A percentile compares a stretch with the other conserved stretches of the same genome.
Conservation (phyloP, 2,113 vertebrate species). For the Helogale parvula region DNA sequence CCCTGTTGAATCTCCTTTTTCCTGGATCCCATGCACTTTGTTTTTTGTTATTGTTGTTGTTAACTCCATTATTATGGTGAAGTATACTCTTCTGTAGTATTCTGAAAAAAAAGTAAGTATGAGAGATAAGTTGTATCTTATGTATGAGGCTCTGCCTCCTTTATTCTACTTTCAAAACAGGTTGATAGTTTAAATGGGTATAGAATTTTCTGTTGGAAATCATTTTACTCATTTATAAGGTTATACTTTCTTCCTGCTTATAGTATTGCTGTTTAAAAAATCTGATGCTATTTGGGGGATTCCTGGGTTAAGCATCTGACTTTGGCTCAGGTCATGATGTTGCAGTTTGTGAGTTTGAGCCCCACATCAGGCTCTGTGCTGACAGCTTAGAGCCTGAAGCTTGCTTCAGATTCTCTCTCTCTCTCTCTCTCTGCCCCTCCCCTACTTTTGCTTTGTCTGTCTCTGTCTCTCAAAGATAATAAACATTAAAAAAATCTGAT, state of each 20-base stretch:
- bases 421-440: no score
- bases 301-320: no score
- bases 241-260: not conserved
- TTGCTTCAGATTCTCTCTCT: no score
- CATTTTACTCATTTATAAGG: not conserved
- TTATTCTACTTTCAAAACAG: slow-evolving; percentile 25
- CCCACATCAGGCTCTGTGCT: no score
- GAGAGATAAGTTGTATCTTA: not conserved
- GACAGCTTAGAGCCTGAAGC: no score
- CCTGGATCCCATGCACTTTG: not conserved
- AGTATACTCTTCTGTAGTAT: not conserved
- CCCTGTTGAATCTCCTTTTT: not conserved
- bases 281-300: not conserved
- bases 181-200: not conserved
- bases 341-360: no score
- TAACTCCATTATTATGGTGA: not conserved
- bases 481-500: no score
- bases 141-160: not conserved
- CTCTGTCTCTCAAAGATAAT: no score
- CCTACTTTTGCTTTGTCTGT: no score
- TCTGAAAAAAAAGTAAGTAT: not conserved
- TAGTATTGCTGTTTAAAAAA: slow-evolving; percentile 18
- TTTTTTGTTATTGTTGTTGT: not conserved
- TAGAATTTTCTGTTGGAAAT: not conserved
- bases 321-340: no score